Evolutionary conservation across 2,113 vertebrate species (phyloP).

Genomic region (Halcyon senegalensis): DNA sequence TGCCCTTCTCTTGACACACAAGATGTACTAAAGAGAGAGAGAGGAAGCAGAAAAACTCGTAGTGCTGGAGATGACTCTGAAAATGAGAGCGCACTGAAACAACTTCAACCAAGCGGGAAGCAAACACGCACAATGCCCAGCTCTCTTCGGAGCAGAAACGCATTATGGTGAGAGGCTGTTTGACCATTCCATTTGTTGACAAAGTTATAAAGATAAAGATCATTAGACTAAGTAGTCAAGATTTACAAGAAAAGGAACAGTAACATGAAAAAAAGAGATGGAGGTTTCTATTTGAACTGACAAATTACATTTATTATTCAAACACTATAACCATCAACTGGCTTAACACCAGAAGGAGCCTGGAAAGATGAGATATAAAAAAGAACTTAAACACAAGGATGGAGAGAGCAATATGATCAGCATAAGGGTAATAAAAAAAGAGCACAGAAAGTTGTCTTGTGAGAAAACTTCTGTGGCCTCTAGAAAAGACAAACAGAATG

Average conservation of each 20-base stretch:
- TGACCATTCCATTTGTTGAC: background rate
- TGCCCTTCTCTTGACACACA: background rate
- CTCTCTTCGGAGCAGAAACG: background rate
- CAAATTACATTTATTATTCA: conserved; percentile 65
- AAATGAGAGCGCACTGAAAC: background rate
- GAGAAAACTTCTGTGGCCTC: background rate
- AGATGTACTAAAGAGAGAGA: background rate
- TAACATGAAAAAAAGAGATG: background rate
- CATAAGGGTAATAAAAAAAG: background rate
- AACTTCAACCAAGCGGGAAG: background rate
- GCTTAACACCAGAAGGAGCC: background rate
- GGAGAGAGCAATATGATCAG: background rate
- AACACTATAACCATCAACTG: background rate
- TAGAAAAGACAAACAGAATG: background rate
- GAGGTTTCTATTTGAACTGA: conserved; percentile 31
- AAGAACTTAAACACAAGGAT: background rate
- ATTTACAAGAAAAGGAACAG: background rate
- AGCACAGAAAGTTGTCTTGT: background rate
- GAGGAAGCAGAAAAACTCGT: background rate
- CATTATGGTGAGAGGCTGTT: background rate
- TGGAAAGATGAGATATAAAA: background rate
- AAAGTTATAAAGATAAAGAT: background rate
- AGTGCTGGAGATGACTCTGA: background rate
- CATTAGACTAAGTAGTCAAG: background rate
- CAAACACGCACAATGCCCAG: background rate